phyloP scores from a whole-genome alignment of 2,113 vertebrate genomes.

The Tympanuchus pallidicinctus region DNA sequence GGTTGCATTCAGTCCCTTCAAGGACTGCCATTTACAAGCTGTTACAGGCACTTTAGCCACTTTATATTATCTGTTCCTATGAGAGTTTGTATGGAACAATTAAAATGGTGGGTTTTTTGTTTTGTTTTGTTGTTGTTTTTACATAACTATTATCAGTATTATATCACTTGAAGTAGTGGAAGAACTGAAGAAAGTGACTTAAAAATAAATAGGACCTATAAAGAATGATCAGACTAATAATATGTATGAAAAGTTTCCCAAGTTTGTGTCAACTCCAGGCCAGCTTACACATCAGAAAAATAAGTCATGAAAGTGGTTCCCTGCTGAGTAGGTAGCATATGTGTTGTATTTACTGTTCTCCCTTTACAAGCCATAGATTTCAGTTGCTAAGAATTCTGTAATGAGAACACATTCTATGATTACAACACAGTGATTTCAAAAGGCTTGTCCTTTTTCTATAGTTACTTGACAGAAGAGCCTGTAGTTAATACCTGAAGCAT shows the following conservation, averaged over 20 bases:
- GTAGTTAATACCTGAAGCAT: slow-evolving; percentile 18
- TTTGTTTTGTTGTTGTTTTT: neutral
- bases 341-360: neutral
- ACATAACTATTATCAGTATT: neutral
- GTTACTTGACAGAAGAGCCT: neutral
- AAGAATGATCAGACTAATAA: neutral
- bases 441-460: neutral
- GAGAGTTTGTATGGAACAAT: neutral
- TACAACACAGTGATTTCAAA: neutral
- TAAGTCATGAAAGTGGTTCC: neutral
- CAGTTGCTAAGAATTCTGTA: neutral
- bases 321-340: neutral
- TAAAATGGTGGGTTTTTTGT: neutral
- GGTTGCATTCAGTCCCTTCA: neutral
- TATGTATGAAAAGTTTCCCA: neutral
- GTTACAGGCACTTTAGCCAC: neutral
- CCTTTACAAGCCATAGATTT: neutral
- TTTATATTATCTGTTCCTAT: neutral
- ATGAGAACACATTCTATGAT: neutral
- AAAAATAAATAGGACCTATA: neutral
- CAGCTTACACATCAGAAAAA: neutral
- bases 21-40: neutral
- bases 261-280: neutral
- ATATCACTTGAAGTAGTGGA: neutral
- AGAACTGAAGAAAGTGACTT: neutral